Percentiles rank a stretch among this genome's conserved stretches.
phyloP scores from a whole-genome alignment of 2,888 invertebrate genomes.

The Amphipyra tragopoginis region DNA sequence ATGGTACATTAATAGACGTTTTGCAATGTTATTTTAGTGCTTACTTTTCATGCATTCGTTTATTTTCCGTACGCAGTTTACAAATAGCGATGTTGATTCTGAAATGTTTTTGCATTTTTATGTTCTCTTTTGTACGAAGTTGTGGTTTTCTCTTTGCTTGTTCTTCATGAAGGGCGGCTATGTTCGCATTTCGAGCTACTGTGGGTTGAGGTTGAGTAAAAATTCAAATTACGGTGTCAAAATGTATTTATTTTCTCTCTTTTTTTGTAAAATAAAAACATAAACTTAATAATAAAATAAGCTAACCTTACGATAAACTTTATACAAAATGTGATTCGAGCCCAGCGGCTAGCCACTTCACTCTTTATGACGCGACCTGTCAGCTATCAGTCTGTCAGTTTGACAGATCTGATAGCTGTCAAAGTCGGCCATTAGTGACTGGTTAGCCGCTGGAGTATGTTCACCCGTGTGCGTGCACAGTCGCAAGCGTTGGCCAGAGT shows the following conservation, averaged over 20 bases:
- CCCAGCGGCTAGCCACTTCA: slow-evolving; percentile 86
- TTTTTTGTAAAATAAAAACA: slow-evolving; percentile 85
- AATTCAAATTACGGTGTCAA: slow-evolving; percentile 83
- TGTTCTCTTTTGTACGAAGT: background rate
- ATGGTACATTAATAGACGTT: slow-evolving; percentile 15
- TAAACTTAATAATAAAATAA: slow-evolving; percentile 83
- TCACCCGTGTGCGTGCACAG: slow-evolving; percentile 88
- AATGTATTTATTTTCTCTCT: slow-evolving; percentile 87
- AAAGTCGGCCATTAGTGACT: slow-evolving; percentile 71
- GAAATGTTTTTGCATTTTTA: slow-evolving; percentile 12
- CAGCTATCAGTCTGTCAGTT: slow-evolving; percentile 57
- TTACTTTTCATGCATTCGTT: slow-evolving; percentile 15
- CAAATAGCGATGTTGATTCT: slow-evolving; percentile 4
- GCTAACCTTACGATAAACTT: slow-evolving; percentile 86
- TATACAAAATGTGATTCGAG: slow-evolving; percentile 86
- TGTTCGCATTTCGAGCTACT: background rate
- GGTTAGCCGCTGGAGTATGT: slow-evolving; percentile 78
- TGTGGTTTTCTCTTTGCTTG: background rate
- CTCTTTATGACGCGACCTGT: slow-evolving; percentile 46
- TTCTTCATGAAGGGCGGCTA: background rate
- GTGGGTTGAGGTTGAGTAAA: slow-evolving; percentile 19
- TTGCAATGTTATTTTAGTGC: slow-evolving; percentile 35
- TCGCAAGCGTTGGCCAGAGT: slow-evolving; percentile 85
- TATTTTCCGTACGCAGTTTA: slow-evolving; percentile 29
- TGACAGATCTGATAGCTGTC: slow-evolving; percentile 54